Conservation (phyloP, 2,888 invertebrate species). For the Eristalis pertinax region DNA sequence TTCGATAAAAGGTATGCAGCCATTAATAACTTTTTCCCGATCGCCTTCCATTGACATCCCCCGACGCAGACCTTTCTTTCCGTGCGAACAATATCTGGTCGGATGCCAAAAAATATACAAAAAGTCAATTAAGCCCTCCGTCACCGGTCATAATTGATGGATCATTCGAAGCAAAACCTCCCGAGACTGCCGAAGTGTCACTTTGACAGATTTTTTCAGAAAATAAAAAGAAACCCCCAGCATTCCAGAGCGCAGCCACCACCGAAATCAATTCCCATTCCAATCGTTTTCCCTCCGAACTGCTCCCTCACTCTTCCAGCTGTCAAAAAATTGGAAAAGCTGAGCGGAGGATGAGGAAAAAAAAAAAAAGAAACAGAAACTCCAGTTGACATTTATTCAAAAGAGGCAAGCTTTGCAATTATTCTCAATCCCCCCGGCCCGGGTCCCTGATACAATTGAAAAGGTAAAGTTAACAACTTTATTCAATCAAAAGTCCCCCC, state of each 20-base stretch:
- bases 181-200: slow-evolving; percentile 56
- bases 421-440: slow-evolving; percentile 53
- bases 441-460: slow-evolving; percentile 60
- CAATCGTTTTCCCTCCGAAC: slow-evolving; percentile 43
- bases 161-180: slow-evolving; percentile 35
- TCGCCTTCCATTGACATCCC: slow-evolving; percentile 12
- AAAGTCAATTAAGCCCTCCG: slow-evolving; percentile 62
- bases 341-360: background rate
- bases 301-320: slow-evolving; percentile 35
- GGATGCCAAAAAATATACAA: slow-evolving; percentile 19
- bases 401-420: slow-evolving; percentile 59
- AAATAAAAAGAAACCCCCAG: background rate
- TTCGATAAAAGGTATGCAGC: background rate
- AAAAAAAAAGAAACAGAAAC: slow-evolving; percentile 33
- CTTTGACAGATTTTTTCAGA: slow-evolving; percentile 52
- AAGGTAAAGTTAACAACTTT: slow-evolving; percentile 72
- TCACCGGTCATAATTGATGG: slow-evolving; percentile 65
- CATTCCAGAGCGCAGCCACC: slow-evolving; percentile 5
- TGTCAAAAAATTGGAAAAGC: background rate
- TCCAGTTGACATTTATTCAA: slow-evolving; percentile 67
- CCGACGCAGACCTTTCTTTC: background rate
- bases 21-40: background rate
- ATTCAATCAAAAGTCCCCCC: slow-evolving; percentile 71
- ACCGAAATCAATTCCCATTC: slow-evolving; percentile 61
- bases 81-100: background rate